Base-by-base conservation (phyloP, 2,888 invertebrate species). In the Lepidochrysops patricia region DNA sequence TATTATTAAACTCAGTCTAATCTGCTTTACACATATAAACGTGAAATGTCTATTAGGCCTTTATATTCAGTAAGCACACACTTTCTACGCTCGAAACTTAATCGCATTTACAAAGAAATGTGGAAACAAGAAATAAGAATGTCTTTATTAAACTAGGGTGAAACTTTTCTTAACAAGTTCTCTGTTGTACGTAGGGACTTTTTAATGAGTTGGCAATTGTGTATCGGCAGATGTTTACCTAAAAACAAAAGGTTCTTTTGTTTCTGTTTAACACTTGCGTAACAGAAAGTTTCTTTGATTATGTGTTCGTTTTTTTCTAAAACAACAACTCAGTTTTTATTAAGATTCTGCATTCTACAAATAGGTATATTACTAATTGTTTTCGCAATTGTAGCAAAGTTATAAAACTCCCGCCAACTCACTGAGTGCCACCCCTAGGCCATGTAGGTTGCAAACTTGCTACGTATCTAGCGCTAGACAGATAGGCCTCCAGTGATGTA, bases 401-500 rank as follows among this genome's bases (percentile, higher is more conserved):
- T 3, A 7, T 7, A 13, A 32, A 6, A 29, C 5, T 9, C 15
- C n/a, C n/a, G n/a, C n/a, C n/a, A n/a, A 29, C 9, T n/a, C 29
- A 9, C 12, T 25, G 13, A n/a, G 32, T 48, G 57, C n/a, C 63
- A 67, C 61, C 68, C 65, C 67, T 66, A 59, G 29, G 35, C 48
- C 50, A 52, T 62, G 50, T 60, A 54, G 57, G 52, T 63, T 62
- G 61, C 67, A 69, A 68, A 68, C 69, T 67, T 65, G 66, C 67
- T 61, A 66, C 68, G 66, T 65, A 72, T 70, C 70, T 71, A 66
- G 70, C 68, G 74, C 73, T 73, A 73, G 72, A 75, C 69, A 68
- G 70, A 66, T 66, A 65, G 69, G 70, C 71, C 71, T 70, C 69
- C 63, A 58, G 70, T 76, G 75, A 79, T 75, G 69, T 71, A 75